phyloP scores from a whole-genome alignment of 2,113 vertebrate genomes.

The Todiramphus saurophagus region DNA sequence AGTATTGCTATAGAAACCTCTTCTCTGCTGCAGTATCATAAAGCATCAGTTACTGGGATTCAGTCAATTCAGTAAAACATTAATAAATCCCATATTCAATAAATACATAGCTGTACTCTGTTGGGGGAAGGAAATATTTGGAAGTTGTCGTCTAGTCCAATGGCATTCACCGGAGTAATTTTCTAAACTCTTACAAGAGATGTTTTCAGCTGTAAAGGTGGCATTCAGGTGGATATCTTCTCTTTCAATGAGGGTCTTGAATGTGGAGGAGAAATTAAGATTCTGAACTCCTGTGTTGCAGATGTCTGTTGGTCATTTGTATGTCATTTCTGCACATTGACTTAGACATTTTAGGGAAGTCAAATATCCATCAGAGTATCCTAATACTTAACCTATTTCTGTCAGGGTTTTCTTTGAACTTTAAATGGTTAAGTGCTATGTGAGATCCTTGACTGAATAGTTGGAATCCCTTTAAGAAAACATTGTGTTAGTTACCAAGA shows the following conservation, averaged over 20 bases:
- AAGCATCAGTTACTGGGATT: not conserved
- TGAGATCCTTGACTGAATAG: not conserved
- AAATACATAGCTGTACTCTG: not conserved
- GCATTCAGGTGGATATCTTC: not conserved
- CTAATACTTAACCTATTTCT: not conserved
- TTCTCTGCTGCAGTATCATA: not conserved
- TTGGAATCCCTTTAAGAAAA: not conserved
- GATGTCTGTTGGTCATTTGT: not conserved
- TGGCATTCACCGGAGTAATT: not conserved
- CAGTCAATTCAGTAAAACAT: no score
- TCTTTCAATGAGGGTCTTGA: not conserved
- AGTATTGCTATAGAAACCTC: not conserved
- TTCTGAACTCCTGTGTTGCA: not conserved
- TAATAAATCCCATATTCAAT: not conserved
- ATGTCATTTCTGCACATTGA: not conserved
- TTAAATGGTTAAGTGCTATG: not conserved
- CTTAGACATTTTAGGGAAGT: not conserved
- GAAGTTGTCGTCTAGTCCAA: not conserved
- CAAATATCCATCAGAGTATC: not conserved
- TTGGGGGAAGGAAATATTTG: not conserved
- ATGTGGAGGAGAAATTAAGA: not conserved
- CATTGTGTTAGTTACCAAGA: not conserved
- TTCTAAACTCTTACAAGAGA: not conserved
- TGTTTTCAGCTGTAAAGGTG: not conserved
- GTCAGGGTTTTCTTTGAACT: not conserved